Base-by-base conservation (phyloP, 1,140 invertebrate genomes). In the Orius insidiosus region DNA sequence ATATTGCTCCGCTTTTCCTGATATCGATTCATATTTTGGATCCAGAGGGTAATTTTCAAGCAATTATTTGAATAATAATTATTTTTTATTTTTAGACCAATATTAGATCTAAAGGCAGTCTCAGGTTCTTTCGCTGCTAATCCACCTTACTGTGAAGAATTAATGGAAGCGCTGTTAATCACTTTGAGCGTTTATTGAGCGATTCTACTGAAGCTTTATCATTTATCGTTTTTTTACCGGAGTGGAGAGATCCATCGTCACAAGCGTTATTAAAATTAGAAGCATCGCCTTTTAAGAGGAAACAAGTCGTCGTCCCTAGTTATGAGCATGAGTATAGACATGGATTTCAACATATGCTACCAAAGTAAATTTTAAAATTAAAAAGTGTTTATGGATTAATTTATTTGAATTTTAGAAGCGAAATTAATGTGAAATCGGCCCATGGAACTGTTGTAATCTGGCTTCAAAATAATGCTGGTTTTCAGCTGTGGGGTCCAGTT, bases 1-100 rank as follows among this genome's bases (percentile, higher is more conserved):
- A 63, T 96, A 87, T 64, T 95, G 90, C 60, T 96, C 92, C 7
- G 82, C 89, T 0, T 98, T 96, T 63, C 75, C 84, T 1, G 92
- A 97, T 59, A 95, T 87, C 3, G 93, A 98, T 67, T 79, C 85
- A 0, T 95, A 90, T 98, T 96, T n/a, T 65, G 93, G 93, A 16
- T 96, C 92, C 1, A 70, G 90, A 59, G 92, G 92, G 85, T 90
- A 60, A 69, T 67, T 54, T 11, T 19, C 50, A 36, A 33, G 46
- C 33, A 14, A 8, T 6, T 14, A 38, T 38, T 38, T 38, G 7
- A 8, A 33, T n/a, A 7, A 33, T n/a, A 7, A 33, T 8, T 48
- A 36, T 43, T 53, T 47, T 52, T 54, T 54, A 36, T 54, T 60
- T 66, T 37, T 61, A 89, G 86, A 24, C 83, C 88, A 3, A 82